Percentiles rank a stretch among this genome's conserved stretches.
These are phyloP conservation scores for Albula glossodonta DNA, from an alignment of 2,113 vertebrate species.

Conservation along the genomic window DNA sequence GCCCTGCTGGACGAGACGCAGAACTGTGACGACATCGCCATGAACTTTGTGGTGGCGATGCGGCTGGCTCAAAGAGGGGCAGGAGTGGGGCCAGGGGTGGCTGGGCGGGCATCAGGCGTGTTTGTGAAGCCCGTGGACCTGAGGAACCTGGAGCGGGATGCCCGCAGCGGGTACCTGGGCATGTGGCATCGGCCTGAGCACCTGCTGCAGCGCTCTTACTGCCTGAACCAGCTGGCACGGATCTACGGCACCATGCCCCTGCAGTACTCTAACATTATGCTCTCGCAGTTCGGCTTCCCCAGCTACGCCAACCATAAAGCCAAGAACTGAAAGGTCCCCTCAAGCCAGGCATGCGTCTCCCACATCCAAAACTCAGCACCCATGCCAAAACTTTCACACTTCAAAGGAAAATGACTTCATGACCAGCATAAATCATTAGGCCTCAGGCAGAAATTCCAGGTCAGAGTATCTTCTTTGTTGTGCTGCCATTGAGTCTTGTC, in stretches of 20 bases:
- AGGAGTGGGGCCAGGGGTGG: conserved; percentile 19
- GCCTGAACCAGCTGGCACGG: conserved; percentile 82
- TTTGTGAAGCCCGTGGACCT: conserved; percentile 91
- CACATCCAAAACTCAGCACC: too few species aligned
- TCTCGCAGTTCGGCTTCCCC: conserved; percentile 94
- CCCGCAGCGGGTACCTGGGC: conserved; percentile 82
- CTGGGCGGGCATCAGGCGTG: conserved; percentile 77
- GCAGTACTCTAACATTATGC: conserved; percentile 89
- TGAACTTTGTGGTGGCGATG: conserved; percentile 86
- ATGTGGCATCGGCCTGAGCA: conserved; percentile 95
- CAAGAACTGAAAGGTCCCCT: too few species aligned
- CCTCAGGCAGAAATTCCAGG: too few species aligned
- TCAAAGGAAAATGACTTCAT: too few species aligned
- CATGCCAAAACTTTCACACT: too few species aligned
- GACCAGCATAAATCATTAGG: too few species aligned
- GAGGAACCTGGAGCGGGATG: conserved; percentile 87
- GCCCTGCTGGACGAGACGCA: conserved; percentile 86
- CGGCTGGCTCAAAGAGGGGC: conserved; percentile 40
- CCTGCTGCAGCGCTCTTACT: conserved; percentile 89
- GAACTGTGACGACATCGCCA: conserved; percentile 92
- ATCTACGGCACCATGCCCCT: conserved; percentile 90
- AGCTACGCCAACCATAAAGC: conserved; percentile 88
- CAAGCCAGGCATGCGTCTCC: too few species aligned
- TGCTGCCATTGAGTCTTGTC: too few species aligned
- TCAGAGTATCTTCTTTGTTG: too few species aligned